A percentile compares a stretch with the other conserved stretches of the same genome.
Conservation (phyloP, 2,888 invertebrate species). For the Pollenia amentaria region DNA sequence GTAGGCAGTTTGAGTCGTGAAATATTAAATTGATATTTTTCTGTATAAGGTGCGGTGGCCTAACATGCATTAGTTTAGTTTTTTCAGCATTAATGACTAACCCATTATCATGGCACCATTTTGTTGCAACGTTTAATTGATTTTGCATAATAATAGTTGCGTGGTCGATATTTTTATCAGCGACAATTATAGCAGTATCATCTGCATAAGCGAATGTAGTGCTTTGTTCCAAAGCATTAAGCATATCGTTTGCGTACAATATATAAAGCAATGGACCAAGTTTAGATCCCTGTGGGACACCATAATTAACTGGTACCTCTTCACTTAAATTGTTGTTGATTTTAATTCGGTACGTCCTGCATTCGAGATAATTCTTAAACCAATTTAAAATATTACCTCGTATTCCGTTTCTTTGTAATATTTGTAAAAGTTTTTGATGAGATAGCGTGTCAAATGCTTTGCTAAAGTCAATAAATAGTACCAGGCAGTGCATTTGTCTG, state of each 20-base stretch:
- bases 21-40: too few relatives aligned
- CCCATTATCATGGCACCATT: constrained; percentile 1
- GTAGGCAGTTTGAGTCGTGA: too few relatives aligned
- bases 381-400: constrained; percentile 15
- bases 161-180: neutral
- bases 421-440: neutral
- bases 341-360: constrained; percentile 19
- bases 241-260: constrained; percentile 1
- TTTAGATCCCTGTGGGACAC: constrained; percentile 54
- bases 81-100: constrained; percentile 8
- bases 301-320: neutral
- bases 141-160: neutral
- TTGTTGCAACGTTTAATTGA: too few relatives aligned
- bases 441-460: constrained; percentile 31
- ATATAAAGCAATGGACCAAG: constrained; percentile 37
- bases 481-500: neutral
- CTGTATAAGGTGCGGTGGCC: neutral
- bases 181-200: neutral
- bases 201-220: neutral
- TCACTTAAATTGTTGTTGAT: neutral
- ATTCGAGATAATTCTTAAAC: constrained; percentile 32
- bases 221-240: neutral
- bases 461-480: constrained; percentile 37
- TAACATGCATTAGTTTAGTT: constrained; percentile 15
- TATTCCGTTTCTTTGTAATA: constrained; percentile 13